These are phyloP conservation scores for Sarcophaga subvicina DNA, from an alignment of 2,888 invertebrate species.

Conservation along the genomic window DNA sequence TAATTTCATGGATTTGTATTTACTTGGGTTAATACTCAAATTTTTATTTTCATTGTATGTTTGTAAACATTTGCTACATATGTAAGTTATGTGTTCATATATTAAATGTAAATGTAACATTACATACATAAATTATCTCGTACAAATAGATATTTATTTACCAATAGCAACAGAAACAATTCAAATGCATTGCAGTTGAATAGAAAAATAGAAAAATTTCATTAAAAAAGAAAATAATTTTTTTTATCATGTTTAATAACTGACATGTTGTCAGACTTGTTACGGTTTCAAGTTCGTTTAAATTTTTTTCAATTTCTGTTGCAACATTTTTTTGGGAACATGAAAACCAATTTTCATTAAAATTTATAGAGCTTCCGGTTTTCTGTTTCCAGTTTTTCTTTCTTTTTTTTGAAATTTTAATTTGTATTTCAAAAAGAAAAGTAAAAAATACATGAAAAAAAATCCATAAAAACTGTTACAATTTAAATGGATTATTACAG, in stretches of 20 bases:
- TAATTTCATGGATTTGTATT: too few relatives aligned
- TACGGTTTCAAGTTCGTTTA: constrained; percentile 43
- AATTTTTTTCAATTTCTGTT: background rate
- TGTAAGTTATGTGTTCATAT: too few relatives aligned
- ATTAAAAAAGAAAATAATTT: constrained; percentile 54
- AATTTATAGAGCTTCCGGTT: constrained; percentile 79
- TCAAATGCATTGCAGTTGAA: background rate
- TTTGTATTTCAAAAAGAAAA: constrained; percentile 43
- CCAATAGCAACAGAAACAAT: background rate
- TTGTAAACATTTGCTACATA: too few relatives aligned
- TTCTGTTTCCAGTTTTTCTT: constrained; percentile 73
- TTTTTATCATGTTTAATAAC: constrained; percentile 51
- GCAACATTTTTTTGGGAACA: constrained; percentile 58
- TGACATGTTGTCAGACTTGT: constrained; percentile 67
- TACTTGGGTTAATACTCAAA: too few relatives aligned
- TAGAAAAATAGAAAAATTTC: constrained; percentile 56
- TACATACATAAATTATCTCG: constrained; percentile 11
- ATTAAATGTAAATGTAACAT: background rate
- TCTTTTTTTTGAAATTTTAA: constrained; percentile 59
- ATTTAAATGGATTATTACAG: constrained; percentile 68
- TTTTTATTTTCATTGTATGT: too few relatives aligned
- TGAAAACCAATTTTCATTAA: constrained; percentile 77
- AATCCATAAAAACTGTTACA: constrained; percentile 68
- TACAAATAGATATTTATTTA: background rate
- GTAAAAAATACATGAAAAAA: background rate